These are phyloP conservation scores for Rynchops niger DNA, from an alignment of 2,113 vertebrate genomes.

Conservation along the genomic window DNA sequence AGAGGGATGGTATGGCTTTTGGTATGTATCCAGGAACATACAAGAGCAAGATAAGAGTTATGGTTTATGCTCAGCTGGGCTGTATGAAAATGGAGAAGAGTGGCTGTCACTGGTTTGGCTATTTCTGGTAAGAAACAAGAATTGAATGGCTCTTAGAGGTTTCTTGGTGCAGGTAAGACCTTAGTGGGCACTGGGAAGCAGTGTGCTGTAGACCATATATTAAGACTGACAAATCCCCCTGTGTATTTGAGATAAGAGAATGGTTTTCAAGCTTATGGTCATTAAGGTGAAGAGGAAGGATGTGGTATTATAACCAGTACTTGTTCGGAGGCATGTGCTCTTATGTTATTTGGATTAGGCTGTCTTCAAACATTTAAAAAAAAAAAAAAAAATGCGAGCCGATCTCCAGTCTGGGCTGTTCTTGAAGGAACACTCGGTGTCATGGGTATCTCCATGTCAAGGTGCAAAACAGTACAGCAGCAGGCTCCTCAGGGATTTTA, in stretches of 20 bases:
- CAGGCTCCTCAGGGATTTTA: background rate
- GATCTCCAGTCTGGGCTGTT: background rate
- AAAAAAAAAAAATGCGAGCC: background rate
- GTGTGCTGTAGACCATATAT: background rate
- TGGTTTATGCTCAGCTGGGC: background rate
- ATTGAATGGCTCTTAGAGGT: background rate
- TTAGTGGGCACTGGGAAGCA: background rate
- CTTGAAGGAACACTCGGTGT: background rate
- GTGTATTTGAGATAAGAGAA: background rate
- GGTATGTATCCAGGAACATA: background rate
- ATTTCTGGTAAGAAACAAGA: background rate
- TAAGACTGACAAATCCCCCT: background rate
- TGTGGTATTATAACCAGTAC: background rate
- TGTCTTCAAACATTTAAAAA: background rate
- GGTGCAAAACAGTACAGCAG: background rate
- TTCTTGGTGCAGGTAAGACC: background rate
- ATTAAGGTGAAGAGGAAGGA: background rate
- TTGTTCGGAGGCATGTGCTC: background rate
- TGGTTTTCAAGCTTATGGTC: background rate
- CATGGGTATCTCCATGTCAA: background rate
- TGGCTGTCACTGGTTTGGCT: background rate
- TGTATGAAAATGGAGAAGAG: background rate
- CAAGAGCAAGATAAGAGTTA: accelerated
- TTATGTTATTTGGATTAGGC: background rate
- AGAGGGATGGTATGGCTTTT: background rate